Percentiles rank a stretch among this genome's conserved stretches.
Evolutionary conservation across 1,140 invertebrate species (phyloP).

Genomic region (Cyclina sinensis): DNA sequence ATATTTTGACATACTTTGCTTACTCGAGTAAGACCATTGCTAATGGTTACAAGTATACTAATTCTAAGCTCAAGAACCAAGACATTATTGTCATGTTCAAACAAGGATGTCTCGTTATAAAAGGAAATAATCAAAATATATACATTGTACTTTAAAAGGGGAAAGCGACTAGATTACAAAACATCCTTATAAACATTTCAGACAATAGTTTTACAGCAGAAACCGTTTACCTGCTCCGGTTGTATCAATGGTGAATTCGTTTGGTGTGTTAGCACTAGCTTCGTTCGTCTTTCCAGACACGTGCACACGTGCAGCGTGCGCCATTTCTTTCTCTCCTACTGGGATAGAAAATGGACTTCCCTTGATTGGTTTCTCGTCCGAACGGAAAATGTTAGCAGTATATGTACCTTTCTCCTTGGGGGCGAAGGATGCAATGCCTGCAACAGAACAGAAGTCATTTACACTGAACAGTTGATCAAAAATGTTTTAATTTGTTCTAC

Average conservation of each 20-base stretch:
- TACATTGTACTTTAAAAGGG: too few relatives aligned
- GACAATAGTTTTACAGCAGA: too few relatives aligned
- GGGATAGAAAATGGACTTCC: constrained; percentile 98
- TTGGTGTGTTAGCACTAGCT: constrained; percentile 95
- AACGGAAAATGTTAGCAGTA: constrained; percentile 95
- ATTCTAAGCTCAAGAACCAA: too few relatives aligned
- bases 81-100: too few relatives aligned
- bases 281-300: constrained; percentile 94
- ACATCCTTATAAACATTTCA: too few relatives aligned
- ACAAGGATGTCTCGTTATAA: too few relatives aligned
- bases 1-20: too few relatives aligned
- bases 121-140: too few relatives aligned
- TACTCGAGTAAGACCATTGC: too few relatives aligned
- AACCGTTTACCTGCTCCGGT: constrained; percentile 95
- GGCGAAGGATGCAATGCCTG: constrained; percentile 97
- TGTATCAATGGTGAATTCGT: constrained; percentile 97
- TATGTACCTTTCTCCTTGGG: constrained; percentile 97
- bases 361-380: constrained; percentile 96
- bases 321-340: constrained; percentile 94
- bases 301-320: constrained; percentile 97
- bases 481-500: too few relatives aligned
- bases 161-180: too few relatives aligned
- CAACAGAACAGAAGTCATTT: constrained; percentile 23
- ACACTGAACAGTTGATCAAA: not conserved
- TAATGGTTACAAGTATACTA: too few relatives aligned